Evolutionary conservation across 2,888 invertebrate species (phyloP).

Genomic region (Homarus gammarus): DNA sequence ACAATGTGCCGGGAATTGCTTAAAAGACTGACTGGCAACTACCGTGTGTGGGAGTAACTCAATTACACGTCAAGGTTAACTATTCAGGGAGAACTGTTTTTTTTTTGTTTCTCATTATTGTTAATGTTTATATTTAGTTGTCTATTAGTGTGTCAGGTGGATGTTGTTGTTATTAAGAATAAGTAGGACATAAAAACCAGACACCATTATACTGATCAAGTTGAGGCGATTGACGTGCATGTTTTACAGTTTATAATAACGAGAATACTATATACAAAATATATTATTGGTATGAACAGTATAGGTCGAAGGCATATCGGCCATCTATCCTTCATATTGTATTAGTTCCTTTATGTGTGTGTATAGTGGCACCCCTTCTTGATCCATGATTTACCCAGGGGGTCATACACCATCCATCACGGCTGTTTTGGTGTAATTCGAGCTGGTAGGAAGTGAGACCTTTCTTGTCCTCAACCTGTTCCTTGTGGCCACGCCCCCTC

Average conservation of each 20-base stretch:
- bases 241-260: neutral
- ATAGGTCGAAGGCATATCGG: neutral
- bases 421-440: conserved; percentile 54
- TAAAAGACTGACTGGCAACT: neutral
- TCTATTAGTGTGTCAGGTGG: neutral
- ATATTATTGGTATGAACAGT: neutral
- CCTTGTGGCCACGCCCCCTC: conserved; percentile 44
- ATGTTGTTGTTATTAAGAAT: too few relatives aligned
- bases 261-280: neutral
- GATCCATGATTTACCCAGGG: neutral
- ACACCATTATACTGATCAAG: neutral
- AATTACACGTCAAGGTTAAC: neutral
- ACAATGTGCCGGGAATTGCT: neutral
- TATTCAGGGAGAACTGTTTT: neutral
- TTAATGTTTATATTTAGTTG: neutral
- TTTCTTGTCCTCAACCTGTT: conserved; percentile 60
- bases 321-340: neutral
- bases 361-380: neutral
- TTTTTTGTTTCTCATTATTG: neutral
- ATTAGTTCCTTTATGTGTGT: neutral
- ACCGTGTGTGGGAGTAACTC: neutral
- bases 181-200: neutral
- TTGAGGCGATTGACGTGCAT: neutral
- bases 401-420: conserved; percentile 33
- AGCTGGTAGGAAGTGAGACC: conserved; percentile 25